Base-by-base conservation (phyloP, 2,888 invertebrate species). In the Pseudoips prasinana region DNA sequence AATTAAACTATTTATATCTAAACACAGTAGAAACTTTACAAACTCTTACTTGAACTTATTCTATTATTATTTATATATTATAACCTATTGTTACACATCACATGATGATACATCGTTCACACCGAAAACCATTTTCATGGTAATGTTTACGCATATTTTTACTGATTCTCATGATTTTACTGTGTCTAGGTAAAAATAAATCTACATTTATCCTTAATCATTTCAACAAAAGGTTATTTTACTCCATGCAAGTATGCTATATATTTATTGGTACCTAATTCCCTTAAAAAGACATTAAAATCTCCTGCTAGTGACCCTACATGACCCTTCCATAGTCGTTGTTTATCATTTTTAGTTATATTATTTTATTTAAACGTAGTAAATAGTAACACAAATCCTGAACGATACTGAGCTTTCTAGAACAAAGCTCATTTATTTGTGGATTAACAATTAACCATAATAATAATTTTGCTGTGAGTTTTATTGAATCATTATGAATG, bases 391-490 rank as follows among this genome's bases (percentile, higher is more conserved):
- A 76, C 73, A 73, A 64, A 58, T 78, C 82, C 83, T 86, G 85
- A 78, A 78, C 76, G 84, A 82, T 73, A 82, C 85, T 86, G 87
- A 84, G 86, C 81, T 76, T 77, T 71, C 70, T 76, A 77, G 75
- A 57, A 66, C 52, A 66, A 68, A 61, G 76, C 76, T 82, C 74
- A 76, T 79, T 81, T 69, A 46, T 77, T 84, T 85, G 81, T 80
- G 82, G 72, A 51, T 44, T 33, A 35, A 27, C 42, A 52, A 37
- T 27, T 34, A 14, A 47, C 25, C 14, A 1, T 14, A 17, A n/a
- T 25, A 8, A 5, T 14, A 8, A 14, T 3, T 5, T 14, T 14
- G 2, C 14, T 3, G 14, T 14, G 5, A 2, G 14, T 14, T 14
- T 2, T 14, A 3, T 14, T 14, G 5, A 2, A 14, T 14, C 14